Percentiles rank a stretch among this genome's conserved stretches.
Evolutionary conservation across 2,113 vertebrate species (phyloP).

Genomic region (Malurus elegans): DNA sequence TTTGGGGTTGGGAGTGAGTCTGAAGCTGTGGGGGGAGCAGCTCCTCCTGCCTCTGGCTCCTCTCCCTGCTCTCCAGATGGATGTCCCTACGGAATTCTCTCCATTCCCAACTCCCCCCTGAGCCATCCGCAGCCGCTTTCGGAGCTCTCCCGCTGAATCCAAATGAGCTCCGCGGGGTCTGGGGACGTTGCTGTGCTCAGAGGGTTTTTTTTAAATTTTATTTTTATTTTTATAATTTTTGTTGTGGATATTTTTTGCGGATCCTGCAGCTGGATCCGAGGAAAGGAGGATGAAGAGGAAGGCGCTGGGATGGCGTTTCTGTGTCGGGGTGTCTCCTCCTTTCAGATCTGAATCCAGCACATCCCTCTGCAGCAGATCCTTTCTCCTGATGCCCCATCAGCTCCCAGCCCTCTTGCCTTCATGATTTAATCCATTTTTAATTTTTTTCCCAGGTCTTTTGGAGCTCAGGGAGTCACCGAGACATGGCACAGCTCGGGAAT

Average conservation of each 20-base stretch:
- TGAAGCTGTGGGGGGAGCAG: background rate
- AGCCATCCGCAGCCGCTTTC: background rate
- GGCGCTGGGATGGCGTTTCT: background rate
- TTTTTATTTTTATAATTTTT: too few relatives aligned
- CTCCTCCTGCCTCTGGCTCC: background rate
- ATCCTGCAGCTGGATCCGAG: too few relatives aligned
- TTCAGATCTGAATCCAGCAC: background rate
- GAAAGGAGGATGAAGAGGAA: rapidly evolving
- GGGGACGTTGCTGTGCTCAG: background rate
- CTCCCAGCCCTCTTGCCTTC: background rate
- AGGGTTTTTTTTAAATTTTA: too few relatives aligned
- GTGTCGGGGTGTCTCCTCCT: background rate
- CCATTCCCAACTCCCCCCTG: background rate
- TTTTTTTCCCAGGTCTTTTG: background rate
- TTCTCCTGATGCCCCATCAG: background rate
- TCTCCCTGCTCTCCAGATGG: background rate
- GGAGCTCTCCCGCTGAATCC: background rate
- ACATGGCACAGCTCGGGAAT: background rate
- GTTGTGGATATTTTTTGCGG: too few relatives aligned
- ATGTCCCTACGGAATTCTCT: background rate
- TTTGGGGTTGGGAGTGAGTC: too few relatives aligned
- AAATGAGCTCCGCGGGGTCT: background rate
- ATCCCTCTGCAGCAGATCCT: constrained; percentile 3
- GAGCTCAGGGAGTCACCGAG: background rate
- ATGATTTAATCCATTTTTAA: background rate